phyloP scores from a whole-genome alignment of 2,888 invertebrate species.

The Portevinia maculata region DNA sequence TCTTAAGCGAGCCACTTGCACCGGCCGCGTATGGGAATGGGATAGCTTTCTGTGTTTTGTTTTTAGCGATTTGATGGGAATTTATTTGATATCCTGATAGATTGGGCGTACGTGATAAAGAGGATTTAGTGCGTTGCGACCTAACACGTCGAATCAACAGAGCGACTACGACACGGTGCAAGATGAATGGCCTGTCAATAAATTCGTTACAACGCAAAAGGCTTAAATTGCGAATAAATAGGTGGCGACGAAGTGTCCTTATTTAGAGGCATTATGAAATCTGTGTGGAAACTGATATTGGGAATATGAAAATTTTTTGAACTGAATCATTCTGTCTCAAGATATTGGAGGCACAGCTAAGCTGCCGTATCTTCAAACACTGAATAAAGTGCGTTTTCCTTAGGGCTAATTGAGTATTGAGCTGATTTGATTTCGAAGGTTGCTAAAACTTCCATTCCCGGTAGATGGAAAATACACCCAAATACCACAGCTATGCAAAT shows the following conservation, averaged over 20 bases:
- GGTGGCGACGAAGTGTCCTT: constrained; percentile 36
- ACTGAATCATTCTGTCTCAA: no score
- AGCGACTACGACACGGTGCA: constrained; percentile 9
- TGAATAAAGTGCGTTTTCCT: no score
- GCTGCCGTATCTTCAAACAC: no score
- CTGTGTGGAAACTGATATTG: neutral
- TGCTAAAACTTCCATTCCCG: no score
- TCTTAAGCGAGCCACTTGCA: constrained; percentile 20
- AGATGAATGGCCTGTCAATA: constrained; percentile 12
- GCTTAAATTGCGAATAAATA: neutral
- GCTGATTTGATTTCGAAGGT: no score
- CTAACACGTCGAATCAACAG: constrained; percentile 22
- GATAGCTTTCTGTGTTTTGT: constrained; percentile 3
- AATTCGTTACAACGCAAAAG: neutral
- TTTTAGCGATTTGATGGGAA: constrained; percentile 50
- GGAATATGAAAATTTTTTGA: neutral
- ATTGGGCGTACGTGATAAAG: constrained; percentile 61
- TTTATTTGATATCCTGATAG: constrained; percentile 62
- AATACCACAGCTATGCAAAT: no score
- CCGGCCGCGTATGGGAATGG: neutral
- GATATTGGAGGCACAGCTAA: no score
- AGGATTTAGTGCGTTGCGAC: constrained; percentile 34
- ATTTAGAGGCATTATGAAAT: constrained; percentile 2
- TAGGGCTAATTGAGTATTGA: no score
- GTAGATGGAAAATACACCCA: no score